Evolutionary conservation across 2,888 invertebrate genomes (phyloP).

Genomic region (Melanophora roralis): DNA sequence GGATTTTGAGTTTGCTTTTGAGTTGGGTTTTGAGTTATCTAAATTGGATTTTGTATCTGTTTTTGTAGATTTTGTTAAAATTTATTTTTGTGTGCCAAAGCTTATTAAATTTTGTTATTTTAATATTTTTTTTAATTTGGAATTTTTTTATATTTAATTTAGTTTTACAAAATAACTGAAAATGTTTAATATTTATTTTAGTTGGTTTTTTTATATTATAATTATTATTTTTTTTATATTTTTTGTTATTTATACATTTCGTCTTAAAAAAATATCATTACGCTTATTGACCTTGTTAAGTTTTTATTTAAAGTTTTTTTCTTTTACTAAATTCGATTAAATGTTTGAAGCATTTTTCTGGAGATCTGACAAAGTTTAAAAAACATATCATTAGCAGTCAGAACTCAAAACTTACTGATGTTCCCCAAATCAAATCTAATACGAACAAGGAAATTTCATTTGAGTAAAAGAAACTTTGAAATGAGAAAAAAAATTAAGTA

Average conservation of each 20-base stretch:
- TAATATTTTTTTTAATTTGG: too few relatives aligned
- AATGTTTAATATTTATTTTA: constrained; percentile 7
- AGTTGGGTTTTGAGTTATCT: constrained; percentile 56
- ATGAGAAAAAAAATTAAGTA: too few relatives aligned
- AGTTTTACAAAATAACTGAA: constrained; percentile 46
- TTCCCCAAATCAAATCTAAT: too few relatives aligned
- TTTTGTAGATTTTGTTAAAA: constrained; percentile 54
- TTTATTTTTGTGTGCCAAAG: constrained; percentile 73
- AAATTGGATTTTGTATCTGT: constrained; percentile 61
- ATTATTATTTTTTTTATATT: constrained; percentile 15
- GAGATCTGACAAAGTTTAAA: too few relatives aligned
- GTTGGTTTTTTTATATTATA: constrained; percentile 31
- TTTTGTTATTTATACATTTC: constrained; percentile 36
- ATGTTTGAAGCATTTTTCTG: constrained; percentile 51
- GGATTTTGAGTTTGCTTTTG: constrained; percentile 40
- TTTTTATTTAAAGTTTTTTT: constrained; percentile 36
- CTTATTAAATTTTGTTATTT: constrained; percentile 66
- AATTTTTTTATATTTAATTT: constrained; percentile 39
- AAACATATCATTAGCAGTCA: too few relatives aligned
- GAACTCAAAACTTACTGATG: too few relatives aligned
- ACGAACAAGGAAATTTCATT: too few relatives aligned
- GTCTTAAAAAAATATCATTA: constrained; percentile 59
- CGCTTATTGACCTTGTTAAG: constrained; percentile 65
- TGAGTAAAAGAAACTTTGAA: too few relatives aligned
- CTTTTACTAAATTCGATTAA: constrained; percentile 63